Percentiles rank a stretch among this genome's conserved stretches.
Conservation (phyloP, 1,140 invertebrate genomes). For the Ptiloglossa arizonensis region DNA sequence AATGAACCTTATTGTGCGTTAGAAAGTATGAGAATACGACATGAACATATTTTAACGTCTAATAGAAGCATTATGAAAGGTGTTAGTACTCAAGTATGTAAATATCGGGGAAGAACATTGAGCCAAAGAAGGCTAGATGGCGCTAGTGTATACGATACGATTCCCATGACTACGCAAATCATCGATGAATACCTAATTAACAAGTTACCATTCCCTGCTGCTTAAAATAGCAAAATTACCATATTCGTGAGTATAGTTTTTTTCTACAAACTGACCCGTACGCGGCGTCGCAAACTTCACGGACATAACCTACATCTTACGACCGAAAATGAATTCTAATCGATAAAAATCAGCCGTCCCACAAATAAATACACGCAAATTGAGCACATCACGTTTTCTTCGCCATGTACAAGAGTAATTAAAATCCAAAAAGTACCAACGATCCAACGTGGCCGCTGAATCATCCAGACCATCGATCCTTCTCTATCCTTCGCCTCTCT, state of each 20-base stretch:
- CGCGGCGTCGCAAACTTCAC: too few relatives aligned
- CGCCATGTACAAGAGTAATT: not conserved
- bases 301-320: too few relatives aligned
- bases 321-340: too few relatives aligned
- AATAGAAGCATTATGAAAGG: not conserved
- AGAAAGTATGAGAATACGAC: not conserved
- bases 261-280: too few relatives aligned
- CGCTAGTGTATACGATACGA: not conserved
- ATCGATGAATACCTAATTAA: too few relatives aligned
- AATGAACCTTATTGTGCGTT: too few relatives aligned
- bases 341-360: too few relatives aligned
- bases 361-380: too few relatives aligned
- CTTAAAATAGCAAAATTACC: too few relatives aligned
- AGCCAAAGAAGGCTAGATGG: not conserved
- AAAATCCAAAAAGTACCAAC: not conserved
- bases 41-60: not conserved
- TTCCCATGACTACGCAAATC: not conserved
- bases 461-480: conserved; percentile 18
- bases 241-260: too few relatives aligned
- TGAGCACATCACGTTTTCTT: too few relatives aligned
- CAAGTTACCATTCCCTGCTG: too few relatives aligned
- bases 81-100: not conserved
- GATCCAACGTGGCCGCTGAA: not conserved
- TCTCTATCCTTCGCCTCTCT: conserved; percentile 13
- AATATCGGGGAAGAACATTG: not conserved